Percentiles rank a stretch among this genome's conserved stretches.
Evolutionary conservation across 1,140 invertebrate genomes (phyloP).

Genomic region (Oscheius sp.): DNA sequence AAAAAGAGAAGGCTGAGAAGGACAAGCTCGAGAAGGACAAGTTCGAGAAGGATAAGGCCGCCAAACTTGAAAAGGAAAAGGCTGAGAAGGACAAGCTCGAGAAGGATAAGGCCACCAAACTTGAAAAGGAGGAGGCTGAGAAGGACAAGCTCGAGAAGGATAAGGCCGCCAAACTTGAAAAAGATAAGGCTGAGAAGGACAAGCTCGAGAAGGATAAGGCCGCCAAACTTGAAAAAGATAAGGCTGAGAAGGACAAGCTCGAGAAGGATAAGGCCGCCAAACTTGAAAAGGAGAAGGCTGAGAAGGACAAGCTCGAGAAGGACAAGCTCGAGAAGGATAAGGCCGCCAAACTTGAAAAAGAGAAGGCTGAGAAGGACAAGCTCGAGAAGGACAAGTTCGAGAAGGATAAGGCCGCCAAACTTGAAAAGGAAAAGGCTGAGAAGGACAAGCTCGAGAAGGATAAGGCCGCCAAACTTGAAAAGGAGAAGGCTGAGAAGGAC

Average conservation of each 20-base stretch:
- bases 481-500: no score
- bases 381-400: no score
- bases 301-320: conserved; percentile 1
- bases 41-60: not conserved
- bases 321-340: not conserved
- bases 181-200: not conserved
- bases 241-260: not conserved
- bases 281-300: not conserved
- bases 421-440: no score
- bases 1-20: not conserved
- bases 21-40: not conserved
- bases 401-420: not conserved
- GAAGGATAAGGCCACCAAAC: not conserved
- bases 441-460: no score
- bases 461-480: no score
- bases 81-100: conserved; percentile 4
- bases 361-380: not conserved
- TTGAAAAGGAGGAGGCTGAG: no score
- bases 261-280: not conserved
- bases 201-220: conserved; percentile 6
- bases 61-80: not conserved
- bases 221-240: not conserved
- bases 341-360: not conserved
- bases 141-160: no score
- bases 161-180: not conserved